phyloP scores from a whole-genome alignment of 2,888 invertebrate species.

The Baccha elongata region DNA sequence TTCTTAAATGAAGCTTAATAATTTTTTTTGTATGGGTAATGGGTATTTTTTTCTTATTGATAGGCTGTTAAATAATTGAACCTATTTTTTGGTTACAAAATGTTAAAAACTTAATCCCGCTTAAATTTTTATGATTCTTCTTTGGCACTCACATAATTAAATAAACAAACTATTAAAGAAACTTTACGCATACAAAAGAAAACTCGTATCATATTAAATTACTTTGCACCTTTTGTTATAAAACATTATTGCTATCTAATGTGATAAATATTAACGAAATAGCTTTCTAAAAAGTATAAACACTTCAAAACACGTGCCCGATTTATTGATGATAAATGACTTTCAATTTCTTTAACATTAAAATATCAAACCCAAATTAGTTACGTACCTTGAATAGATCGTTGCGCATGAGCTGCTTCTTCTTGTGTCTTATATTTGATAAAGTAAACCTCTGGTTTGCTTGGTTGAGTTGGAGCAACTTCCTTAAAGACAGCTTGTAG shows the following conservation, averaged over 20 bases:
- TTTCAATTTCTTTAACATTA: not conserved
- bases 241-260: no score
- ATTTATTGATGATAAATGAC: not conserved
- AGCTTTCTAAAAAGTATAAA: not conserved
- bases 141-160: no score
- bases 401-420: constrained; percentile 81
- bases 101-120: no score
- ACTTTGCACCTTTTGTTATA: constrained; percentile 2
- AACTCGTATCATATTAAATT: not conserved
- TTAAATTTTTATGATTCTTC: no score
- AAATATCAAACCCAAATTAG: not conserved
- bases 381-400: constrained; percentile 80
- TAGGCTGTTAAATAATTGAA: no score
- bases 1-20: no score
- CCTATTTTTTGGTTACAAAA: no score
- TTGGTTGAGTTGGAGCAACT: constrained; percentile 78
- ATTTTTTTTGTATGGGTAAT: no score
- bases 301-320: not conserved
- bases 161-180: no score
- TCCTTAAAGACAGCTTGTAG: constrained; percentile 79
- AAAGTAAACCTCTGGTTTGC: constrained; percentile 82
- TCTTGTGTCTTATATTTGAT: constrained; percentile 82
- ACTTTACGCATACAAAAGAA: no score
- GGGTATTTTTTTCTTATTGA: no score
- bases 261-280: not conserved